phyloP scores from a whole-genome alignment of 2,797 vertebrate species.

The Pangasius mekongensis region DNA sequence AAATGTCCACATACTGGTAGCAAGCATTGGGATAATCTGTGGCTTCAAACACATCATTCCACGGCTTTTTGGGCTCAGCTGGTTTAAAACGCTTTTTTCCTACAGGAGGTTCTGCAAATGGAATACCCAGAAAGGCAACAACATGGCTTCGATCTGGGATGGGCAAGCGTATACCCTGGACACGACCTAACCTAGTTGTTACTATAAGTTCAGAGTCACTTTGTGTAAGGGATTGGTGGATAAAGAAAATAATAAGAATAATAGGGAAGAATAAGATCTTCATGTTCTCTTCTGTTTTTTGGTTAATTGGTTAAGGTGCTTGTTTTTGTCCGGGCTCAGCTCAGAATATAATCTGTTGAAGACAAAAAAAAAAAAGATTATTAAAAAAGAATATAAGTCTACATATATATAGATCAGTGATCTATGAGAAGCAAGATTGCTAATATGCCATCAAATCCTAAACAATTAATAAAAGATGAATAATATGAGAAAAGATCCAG shows the following conservation, averaged over 20 bases:
- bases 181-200: conserved; percentile 73
- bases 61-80: conserved; percentile 79
- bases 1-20: conserved; percentile 84
- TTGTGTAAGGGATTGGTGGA: conserved; percentile 62
- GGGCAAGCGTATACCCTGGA: conserved; percentile 76
- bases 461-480: not conserved
- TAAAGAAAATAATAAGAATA: conserved; percentile 58
- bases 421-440: not conserved
- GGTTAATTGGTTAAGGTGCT: conserved; percentile 32
- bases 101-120: conserved; percentile 85
- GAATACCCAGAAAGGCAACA: conserved; percentile 86
- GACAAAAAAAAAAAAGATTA: not conserved
- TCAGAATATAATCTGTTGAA: conserved; percentile 47
- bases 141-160: conserved; percentile 76
- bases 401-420: too few relatives aligned
- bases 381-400: not conserved
- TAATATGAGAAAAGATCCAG: not conserved
- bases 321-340: conserved; percentile 32
- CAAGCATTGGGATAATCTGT: conserved; percentile 81
- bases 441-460: not conserved
- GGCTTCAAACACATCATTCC: conserved; percentile 79
- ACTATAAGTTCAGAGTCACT: conserved; percentile 76
- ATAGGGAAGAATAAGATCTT: conserved; percentile 61
- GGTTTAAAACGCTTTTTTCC: conserved; percentile 83
- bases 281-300: conserved; percentile 64